These are phyloP conservation scores for Anticlea derivata DNA, from an alignment of 2,888 invertebrate genomes.

Conservation along the genomic window DNA sequence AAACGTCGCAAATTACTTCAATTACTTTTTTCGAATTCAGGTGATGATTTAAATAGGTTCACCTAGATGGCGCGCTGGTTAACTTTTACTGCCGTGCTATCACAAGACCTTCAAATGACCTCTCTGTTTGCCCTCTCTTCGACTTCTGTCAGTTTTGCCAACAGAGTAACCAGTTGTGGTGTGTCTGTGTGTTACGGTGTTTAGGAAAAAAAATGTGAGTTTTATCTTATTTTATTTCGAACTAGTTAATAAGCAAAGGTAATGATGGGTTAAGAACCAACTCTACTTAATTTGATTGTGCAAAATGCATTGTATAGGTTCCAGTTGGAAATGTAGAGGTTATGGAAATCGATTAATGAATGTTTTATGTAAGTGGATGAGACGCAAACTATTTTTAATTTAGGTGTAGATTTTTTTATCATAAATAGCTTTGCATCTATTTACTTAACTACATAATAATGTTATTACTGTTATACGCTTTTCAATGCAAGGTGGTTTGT, in stretches of 20 bases:
- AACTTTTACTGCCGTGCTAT: slow-evolving; percentile 42
- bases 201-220: slow-evolving; percentile 51
- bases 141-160: slow-evolving; percentile 69
- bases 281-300: background rate
- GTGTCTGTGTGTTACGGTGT: slow-evolving; percentile 61
- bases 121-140: slow-evolving; percentile 68
- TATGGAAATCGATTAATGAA: slow-evolving; percentile 10
- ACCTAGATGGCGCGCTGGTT: slow-evolving; percentile 7
- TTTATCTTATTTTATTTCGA: slow-evolving; percentile 18
- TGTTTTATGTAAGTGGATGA: slow-evolving; percentile 10
- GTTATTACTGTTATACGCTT: no score
- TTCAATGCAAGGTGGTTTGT: no score
- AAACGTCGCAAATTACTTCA: background rate
- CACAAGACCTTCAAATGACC: slow-evolving; percentile 81
- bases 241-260: no score
- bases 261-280: no score
- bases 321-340: slow-evolving; percentile 7
- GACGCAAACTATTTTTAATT: background rate
- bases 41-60: background rate
- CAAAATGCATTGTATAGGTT: background rate
- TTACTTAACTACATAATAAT: no score
- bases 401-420: no score
- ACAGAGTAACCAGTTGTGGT: slow-evolving; percentile 63
- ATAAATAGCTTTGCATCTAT: no score
- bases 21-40: background rate